These are phyloP conservation scores for Petrocephalus microphthalmus DNA, from an alignment of 2,113 vertebrate genomes.

Conservation along the genomic window DNA sequence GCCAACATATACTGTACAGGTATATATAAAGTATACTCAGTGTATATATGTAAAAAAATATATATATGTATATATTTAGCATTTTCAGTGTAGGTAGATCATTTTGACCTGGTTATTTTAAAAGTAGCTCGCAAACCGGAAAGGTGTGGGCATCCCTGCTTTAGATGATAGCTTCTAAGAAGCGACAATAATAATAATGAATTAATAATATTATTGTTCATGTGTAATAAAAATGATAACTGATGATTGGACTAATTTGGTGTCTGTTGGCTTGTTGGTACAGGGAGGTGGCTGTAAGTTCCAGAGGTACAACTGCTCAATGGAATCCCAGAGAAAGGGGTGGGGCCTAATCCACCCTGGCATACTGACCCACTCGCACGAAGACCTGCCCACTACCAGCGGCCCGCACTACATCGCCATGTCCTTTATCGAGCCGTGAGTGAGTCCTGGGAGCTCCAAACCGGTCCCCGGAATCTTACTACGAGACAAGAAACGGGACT, in stretches of 20 bases:
- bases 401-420: conserved; percentile 92
- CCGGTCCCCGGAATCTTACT: not conserved
- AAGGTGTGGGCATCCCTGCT: not conserved
- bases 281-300: conserved; percentile 94
- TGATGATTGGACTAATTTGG: not conserved
- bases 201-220: not conserved
- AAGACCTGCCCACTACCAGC: conserved; percentile 89
- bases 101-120: too few relatives aligned
- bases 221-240: not conserved
- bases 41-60: too few relatives aligned
- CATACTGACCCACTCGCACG: conserved; percentile 87
- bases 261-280: not conserved
- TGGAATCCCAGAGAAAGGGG: conserved; percentile 86
- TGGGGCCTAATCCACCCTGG: conserved; percentile 98
- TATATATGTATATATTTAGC: too few relatives aligned
- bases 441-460: not conserved
- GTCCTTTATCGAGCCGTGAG: conserved; percentile 89
- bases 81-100: too few relatives aligned
- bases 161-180: not conserved
- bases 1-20: too few relatives aligned
- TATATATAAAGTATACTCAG: too few relatives aligned
- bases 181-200: not conserved
- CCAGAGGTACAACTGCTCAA: conserved; percentile 87
- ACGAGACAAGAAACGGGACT: conserved; percentile 11
- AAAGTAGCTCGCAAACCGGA: too few relatives aligned